A percentile compares a stretch with the other conserved stretches of the same genome.
Conservation (phyloP, 2,113 vertebrate species). For the Tinamus guttatus region DNA sequence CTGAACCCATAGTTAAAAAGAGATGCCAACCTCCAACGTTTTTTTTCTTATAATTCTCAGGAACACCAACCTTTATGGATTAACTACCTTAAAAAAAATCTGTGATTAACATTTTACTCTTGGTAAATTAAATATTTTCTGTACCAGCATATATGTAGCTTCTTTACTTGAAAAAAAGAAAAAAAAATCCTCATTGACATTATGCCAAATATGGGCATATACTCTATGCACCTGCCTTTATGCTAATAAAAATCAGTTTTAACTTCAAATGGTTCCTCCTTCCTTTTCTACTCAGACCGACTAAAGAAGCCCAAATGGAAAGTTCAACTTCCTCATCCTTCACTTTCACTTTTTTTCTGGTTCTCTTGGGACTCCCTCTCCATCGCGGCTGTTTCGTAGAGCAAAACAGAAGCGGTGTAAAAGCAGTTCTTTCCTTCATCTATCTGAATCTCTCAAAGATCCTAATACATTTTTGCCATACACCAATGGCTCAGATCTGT, state of each 20-base stretch:
- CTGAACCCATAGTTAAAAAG: not conserved
- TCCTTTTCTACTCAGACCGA: not conserved
- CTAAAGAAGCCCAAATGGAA: not conserved
- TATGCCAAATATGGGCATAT: not conserved
- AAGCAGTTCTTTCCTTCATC: not conserved
- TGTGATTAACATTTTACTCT: not conserved
- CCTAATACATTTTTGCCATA: not conserved
- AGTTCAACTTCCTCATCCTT: not conserved
- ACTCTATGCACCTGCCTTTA: not conserved
- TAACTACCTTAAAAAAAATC: not conserved
- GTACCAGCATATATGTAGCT: not conserved
- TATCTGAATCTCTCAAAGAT: not conserved
- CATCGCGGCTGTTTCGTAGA: not conserved
- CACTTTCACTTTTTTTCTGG: not conserved
- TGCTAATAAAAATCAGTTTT: not conserved
- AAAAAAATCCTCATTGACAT: rapidly evolving
- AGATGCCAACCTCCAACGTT: not conserved
- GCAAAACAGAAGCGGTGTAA: not conserved
- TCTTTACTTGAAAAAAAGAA: not conserved
- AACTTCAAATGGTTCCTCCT: not conserved
- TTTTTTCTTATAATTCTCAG: not conserved
- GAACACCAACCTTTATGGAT: not conserved
- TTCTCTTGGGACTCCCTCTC: not conserved
- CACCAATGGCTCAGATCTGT: not conserved
- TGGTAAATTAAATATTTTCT: not conserved